A percentile compares a stretch with the other conserved stretches of the same genome.
Conservation (phyloP, 1,140 invertebrate species). For the Lordiphosa collinella region DNA sequence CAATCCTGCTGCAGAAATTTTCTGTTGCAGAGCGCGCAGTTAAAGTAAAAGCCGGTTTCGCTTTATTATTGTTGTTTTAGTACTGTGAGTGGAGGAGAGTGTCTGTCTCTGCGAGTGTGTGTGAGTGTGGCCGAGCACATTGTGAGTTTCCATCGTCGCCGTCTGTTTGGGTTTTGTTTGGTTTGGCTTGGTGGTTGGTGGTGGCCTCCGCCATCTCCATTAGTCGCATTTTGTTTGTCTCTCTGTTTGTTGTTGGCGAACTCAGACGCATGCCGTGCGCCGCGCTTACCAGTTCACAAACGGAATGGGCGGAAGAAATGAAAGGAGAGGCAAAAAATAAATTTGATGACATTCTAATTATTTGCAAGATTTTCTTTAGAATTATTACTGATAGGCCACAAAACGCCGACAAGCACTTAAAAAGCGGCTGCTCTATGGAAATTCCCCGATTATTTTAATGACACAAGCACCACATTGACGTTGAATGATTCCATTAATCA, state of each 20-base stretch:
- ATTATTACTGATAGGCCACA: too few relatives aligned
- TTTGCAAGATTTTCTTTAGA: too few relatives aligned
- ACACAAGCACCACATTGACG: too few relatives aligned
- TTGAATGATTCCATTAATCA: not conserved
- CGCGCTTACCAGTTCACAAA: too few relatives aligned
- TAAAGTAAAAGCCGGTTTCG: constrained; percentile 63
- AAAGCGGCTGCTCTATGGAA: too few relatives aligned
- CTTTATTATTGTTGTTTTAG: constrained; percentile 32
- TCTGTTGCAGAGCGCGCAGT: constrained; percentile 60
- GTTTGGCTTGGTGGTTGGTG: constrained; percentile 16
- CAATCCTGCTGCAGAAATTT: constrained; percentile 55
- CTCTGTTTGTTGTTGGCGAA: constrained; percentile 2
- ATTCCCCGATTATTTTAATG: too few relatives aligned
- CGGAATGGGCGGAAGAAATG: too few relatives aligned
- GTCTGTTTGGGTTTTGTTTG: constrained; percentile 28
- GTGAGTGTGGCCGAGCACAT: constrained; percentile 12
- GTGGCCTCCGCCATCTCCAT: constrained; percentile 5
- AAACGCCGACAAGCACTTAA: too few relatives aligned
- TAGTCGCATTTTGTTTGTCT: constrained; percentile 12
- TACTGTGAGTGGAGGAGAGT: constrained; percentile 16
- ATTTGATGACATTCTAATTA: too few relatives aligned
- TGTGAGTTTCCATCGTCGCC: constrained; percentile 12
- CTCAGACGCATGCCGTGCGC: not conserved
- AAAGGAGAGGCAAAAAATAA: too few relatives aligned
- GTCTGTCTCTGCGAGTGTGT: constrained; percentile 5